Evolutionary conservation across 2,113 vertebrate species (phyloP), one percentile per base, ranked within the genome.

Genomic region (Sylvia atricapilla): DNA sequence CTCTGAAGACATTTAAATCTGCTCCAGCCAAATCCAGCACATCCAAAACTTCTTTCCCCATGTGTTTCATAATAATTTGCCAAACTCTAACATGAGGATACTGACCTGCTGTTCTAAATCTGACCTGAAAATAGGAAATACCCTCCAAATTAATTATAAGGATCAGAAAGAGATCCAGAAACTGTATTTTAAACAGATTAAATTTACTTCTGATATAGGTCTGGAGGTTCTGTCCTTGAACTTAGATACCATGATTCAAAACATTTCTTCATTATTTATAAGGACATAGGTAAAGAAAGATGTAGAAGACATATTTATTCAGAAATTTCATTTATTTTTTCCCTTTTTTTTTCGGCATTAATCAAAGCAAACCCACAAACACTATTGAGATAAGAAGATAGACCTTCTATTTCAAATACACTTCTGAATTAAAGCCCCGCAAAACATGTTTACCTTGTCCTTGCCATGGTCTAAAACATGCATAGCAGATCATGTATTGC

Each of bases 401-500:
- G 27, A 3, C 13, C 7, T 39, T n/a, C 25, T 31, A 7, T 52
- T 60, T 78, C 31, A 88, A 66, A 58, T 41, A 62, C 0, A 0
- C 4, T 35, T 74, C 77, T 69, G 19, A 19, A 43, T 87, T 72
- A 82, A 86, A 63, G 28, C 7, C 7, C 19, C 44, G n/a, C 4
- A 82, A 59, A 66, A 67, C 13, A 7, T 24, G 2, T 25, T 56
- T 55, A 59, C 24, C 8, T 77, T 70, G 31, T 89, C 16, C 23
- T 73, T 60, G 35, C 5, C 4, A 24, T 20, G 24, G 19, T 22
- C 13, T 79, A 55, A 11, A 70, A 33, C 49, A 44, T 3, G 6
- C 0, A 0, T 21, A 76, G 19, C 7, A 78, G 64, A 88, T 56
- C 62, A 68, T 35, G 6, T 11, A 35, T 3, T 55, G 4, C 49